Percentiles rank a stretch among this genome's conserved stretches.
Conservation (phyloP, 2,888 invertebrate species). For the Dendrolimus houi region DNA sequence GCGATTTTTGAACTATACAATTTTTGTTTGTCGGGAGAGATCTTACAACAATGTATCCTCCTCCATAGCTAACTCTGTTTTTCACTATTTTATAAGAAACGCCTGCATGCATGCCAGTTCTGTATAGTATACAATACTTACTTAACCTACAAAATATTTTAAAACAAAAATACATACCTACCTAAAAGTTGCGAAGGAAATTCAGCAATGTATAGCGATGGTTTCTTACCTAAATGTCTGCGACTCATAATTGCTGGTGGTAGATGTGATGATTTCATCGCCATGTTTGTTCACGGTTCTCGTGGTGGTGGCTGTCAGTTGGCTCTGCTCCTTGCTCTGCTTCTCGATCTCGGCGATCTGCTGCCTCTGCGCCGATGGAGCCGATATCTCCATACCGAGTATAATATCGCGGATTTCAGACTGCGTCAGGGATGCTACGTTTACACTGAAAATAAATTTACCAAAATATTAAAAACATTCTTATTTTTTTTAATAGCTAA, state of each 20-base stretch:
- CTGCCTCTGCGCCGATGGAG: conserved; percentile 98
- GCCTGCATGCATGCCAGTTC: no score
- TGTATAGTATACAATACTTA: no score
- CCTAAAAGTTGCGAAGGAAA: no score
- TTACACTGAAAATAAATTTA: conserved; percentile 79
- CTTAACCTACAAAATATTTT: no score
- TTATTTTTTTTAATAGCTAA: no score
- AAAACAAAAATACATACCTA: no score
- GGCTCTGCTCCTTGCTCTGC: conserved; percentile 99
- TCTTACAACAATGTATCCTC: no score
- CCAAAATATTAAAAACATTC: not conserved
- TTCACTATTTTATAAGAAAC: no score
- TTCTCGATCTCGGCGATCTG: conserved; percentile 99
- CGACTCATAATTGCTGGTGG: conserved; percentile 99
- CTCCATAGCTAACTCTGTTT: no score
- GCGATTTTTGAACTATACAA: no score
- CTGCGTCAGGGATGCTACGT: conserved; percentile 98
- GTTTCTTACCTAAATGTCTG: conserved; percentile 86
- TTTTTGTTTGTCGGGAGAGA: no score
- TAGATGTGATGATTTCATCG: conserved; percentile 99
- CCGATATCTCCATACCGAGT: conserved; percentile 99
- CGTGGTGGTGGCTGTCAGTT: conserved; percentile 98
- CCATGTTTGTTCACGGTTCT: conserved; percentile 99
- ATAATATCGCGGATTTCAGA: conserved; percentile 99
- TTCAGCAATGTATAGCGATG: no score